These are phyloP conservation scores for Oryctes rhinoceros DNA, from an alignment of 1,140 invertebrate genomes.

Conservation along the genomic window DNA sequence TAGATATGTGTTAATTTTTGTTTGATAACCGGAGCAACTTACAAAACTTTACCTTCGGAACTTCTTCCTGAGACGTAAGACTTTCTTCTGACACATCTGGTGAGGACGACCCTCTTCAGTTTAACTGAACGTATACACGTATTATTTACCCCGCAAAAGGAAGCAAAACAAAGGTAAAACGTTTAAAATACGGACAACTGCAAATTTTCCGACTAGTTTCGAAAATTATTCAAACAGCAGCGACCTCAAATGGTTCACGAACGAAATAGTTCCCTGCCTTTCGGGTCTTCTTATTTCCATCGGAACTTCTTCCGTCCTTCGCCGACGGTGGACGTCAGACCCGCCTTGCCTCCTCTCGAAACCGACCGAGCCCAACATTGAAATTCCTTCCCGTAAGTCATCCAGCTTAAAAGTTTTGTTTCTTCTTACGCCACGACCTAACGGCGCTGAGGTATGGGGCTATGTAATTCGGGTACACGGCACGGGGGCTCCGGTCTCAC, in stretches of 20 bases:
- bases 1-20: no score
- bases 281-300: background rate
- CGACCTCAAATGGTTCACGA: background rate
- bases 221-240: background rate
- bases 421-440: background rate
- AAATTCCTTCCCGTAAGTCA: background rate
- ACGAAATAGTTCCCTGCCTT: background rate
- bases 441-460: background rate
- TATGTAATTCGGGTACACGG: background rate
- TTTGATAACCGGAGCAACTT: no score
- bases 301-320: background rate
- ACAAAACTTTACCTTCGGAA: no score
- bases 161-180: no score
- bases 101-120: no score
- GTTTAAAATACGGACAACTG: no score
- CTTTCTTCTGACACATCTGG: no score
- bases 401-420: conserved; percentile 4
- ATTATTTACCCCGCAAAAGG: no score
- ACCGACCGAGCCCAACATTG: conserved; percentile 6
- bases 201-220: background rate
- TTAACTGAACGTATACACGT: no score
- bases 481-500: background rate
- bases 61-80: no score
- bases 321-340: background rate
- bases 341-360: background rate